These are phyloP conservation scores for Euspilapteryx auroguttella DNA, from an alignment of 2,888 invertebrate species.

Conservation along the genomic window DNA sequence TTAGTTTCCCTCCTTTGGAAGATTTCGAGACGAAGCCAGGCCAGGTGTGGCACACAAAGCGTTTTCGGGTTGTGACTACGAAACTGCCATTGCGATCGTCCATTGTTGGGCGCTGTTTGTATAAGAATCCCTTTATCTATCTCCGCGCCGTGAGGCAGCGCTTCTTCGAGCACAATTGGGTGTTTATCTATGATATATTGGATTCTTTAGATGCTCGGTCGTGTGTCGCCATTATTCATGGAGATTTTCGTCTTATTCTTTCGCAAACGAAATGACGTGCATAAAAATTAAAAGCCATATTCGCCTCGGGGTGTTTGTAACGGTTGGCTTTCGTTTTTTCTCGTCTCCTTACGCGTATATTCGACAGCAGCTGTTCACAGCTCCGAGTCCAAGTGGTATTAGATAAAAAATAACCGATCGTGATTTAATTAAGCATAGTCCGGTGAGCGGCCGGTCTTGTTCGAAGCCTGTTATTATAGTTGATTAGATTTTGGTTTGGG, in stretches of 20 bases:
- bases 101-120: too few relatives aligned
- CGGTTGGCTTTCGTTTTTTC: slow-evolving; percentile 9
- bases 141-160: slow-evolving; percentile 14
- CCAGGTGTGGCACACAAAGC: slow-evolving; percentile 48
- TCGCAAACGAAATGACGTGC: slow-evolving; percentile 14
- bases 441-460: slow-evolving; percentile 41
- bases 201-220: slow-evolving; percentile 18
- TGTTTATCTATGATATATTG: slow-evolving; percentile 47
- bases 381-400: too few relatives aligned
- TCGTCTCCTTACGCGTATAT: too few relatives aligned
- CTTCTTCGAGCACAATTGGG: slow-evolving; percentile 21
- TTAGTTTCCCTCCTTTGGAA: too few relatives aligned
- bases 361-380: slow-evolving; percentile 34
- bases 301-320: slow-evolving; percentile 15
- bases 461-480: slow-evolving; percentile 58
- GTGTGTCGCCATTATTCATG: slow-evolving; percentile 21
- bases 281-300: slow-evolving; percentile 13
- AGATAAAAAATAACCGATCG: slow-evolving; percentile 37
- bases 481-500: slow-evolving; percentile 60
- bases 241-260: slow-evolving; percentile 4
- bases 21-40: slow-evolving; percentile 55
- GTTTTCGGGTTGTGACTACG: too few relatives aligned
- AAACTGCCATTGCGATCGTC: slow-evolving; percentile 23
- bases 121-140: slow-evolving; percentile 35
- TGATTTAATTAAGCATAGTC: slow-evolving; percentile 57